phyloP scores from a whole-genome alignment of 2,797 vertebrate genomes.

The Pantherophis alleghaniensis region DNA sequence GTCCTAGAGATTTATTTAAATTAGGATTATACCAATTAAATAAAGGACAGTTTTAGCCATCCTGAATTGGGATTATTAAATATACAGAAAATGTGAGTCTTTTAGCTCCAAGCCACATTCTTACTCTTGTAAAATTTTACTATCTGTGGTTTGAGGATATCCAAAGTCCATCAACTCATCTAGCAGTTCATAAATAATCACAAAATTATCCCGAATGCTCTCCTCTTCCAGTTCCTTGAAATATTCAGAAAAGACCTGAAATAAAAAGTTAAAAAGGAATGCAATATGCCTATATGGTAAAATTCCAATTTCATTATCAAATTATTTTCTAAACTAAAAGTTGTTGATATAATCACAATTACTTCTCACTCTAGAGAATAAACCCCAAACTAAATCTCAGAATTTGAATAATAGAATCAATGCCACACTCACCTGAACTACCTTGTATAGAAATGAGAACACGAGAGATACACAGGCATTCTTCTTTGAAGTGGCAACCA shows the following conservation, averaged over 20 bases:
- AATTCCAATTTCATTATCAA: neutral
- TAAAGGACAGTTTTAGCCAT: neutral
- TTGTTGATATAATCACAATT: neutral
- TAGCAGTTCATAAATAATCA: conserved; percentile 97
- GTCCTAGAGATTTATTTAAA: neutral
- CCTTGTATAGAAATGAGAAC: conserved; percentile 98
- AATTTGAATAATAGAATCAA: neutral
- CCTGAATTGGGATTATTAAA: neutral
- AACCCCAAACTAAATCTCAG: neutral
- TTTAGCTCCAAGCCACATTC: conserved; percentile 53
- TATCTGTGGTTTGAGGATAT: conserved; percentile 96
- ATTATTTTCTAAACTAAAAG: neutral
- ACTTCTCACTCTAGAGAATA: neutral
- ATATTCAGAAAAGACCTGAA: conserved; percentile 96
- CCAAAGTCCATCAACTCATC: conserved; percentile 99
- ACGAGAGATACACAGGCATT: conserved; percentile 95
- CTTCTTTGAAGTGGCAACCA: conserved; percentile 99
- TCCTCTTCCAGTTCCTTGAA: conserved; percentile 98
- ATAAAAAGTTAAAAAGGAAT: neutral
- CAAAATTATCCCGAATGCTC: conserved; percentile 97
- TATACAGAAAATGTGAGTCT: neutral
- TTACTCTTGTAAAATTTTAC: conserved; percentile 98
- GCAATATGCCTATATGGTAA: neutral
- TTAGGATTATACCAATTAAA: neutral
- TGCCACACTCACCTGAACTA: conserved; percentile 86